Conservation (phyloP, 2,113 vertebrate genomes). For the Castor canadensis region DNA sequence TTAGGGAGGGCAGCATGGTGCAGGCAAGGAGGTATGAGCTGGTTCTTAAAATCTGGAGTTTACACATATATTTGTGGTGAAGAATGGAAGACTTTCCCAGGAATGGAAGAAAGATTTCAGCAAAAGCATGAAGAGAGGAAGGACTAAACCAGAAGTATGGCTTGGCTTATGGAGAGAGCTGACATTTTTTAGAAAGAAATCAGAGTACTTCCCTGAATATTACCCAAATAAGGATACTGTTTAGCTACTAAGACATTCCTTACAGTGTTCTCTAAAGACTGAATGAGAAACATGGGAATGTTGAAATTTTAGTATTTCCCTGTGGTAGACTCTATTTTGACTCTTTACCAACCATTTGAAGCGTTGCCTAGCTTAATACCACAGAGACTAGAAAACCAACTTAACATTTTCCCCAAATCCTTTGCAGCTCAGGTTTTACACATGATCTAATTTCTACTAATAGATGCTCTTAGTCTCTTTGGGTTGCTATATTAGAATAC, state of each 20-base stretch:
- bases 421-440: not conserved
- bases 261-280: not conserved
- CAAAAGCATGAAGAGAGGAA: not conserved
- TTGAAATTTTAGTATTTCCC: not conserved
- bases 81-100: not conserved
- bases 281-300: not conserved
- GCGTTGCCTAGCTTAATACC: not conserved
- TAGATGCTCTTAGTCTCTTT: not conserved
- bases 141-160: not conserved
- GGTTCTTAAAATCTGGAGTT: not conserved
- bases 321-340: not conserved
- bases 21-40: not conserved
- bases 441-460: not conserved
- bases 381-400: conserved; percentile 11
- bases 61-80: conserved; percentile 6
- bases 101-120: not conserved
- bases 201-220: not conserved
- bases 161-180: not conserved
- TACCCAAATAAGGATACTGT: not conserved
- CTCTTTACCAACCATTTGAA: not conserved
- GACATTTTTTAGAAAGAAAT: not conserved
- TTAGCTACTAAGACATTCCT: not conserved
- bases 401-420: not conserved
- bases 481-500: not conserved
- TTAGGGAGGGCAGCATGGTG: not conserved